Conservation (phyloP, 1,140 invertebrate genomes). For the Penaeus japonicus region DNA sequence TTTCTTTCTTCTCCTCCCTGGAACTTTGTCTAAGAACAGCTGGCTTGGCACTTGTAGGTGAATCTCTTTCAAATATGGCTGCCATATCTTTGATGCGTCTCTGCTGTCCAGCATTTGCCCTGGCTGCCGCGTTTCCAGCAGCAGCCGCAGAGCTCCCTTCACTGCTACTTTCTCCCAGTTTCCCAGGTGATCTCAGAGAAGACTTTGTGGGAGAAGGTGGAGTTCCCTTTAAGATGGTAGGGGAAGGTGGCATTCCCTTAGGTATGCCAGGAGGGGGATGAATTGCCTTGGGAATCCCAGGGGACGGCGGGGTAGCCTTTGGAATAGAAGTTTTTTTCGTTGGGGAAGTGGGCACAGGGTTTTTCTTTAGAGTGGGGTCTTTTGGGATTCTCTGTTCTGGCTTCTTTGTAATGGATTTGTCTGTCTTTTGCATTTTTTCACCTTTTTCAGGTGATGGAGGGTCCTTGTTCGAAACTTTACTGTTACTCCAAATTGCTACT, state of each 20-base stretch:
- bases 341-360: constrained; percentile 24
- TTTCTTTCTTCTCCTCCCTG: constrained; percentile 52
- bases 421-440: background rate
- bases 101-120: constrained; percentile 44
- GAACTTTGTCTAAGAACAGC: constrained; percentile 48
- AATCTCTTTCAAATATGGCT: constrained; percentile 56
- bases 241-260: constrained; percentile 19
- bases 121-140: constrained; percentile 23
- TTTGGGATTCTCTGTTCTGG: constrained; percentile 33
- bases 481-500: constrained; percentile 59
- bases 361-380: constrained; percentile 22
- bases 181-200: constrained; percentile 9
- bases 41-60: constrained; percentile 44
- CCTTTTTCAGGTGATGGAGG: background rate
- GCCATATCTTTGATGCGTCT: constrained; percentile 56
- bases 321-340: constrained; percentile 35
- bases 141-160: background rate
- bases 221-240: background rate
- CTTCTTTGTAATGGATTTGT: constrained; percentile 6
- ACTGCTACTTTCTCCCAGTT: background rate
- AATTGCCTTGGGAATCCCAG: constrained; percentile 11
- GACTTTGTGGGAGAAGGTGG: background rate
- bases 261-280: constrained; percentile 28
- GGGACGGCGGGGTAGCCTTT: constrained; percentile 29
- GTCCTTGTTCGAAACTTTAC: background rate